These are phyloP conservation scores for Leptopilina syphax DNA, from an alignment of 2,888 invertebrate species.

Conservation along the genomic window DNA sequence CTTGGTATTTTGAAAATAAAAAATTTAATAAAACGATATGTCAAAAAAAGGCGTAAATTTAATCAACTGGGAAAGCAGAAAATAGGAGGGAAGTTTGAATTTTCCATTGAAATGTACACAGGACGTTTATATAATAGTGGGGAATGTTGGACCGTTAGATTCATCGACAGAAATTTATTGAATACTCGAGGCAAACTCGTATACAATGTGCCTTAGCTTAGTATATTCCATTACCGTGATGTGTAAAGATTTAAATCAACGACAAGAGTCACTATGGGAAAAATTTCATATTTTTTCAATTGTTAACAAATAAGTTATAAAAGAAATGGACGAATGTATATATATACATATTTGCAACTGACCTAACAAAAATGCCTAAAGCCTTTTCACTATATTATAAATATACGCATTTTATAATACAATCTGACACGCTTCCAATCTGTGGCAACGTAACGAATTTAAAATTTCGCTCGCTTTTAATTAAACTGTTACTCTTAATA, in stretches of 20 bases:
- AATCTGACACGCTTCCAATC: constrained; percentile 3
- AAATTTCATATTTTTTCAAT: too few species aligned
- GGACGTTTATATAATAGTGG: constrained; percentile 41
- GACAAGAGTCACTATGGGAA: too few species aligned
- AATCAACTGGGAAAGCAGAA: neutral
- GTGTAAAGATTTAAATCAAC: neutral
- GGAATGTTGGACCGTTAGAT: constrained; percentile 42
- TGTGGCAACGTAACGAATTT: constrained; percentile 1
- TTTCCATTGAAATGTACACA: constrained; percentile 43
- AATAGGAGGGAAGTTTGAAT: constrained; percentile 29
- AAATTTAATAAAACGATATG: too few species aligned
- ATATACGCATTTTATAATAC: neutral
- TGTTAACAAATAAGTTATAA: too few species aligned
- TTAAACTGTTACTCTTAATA: constrained; percentile 14
- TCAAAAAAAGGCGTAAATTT: too few species aligned
- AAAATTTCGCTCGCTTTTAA: neutral
- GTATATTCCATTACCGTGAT: constrained; percentile 23
- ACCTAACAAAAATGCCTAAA: too few species aligned
- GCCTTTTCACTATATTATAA: too few species aligned
- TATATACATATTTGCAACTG: too few species aligned
- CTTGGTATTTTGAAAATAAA: too few species aligned
- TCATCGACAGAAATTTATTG: constrained; percentile 47
- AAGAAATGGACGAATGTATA: too few species aligned
- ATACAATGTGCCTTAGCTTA: constrained; percentile 24
- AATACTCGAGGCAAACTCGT: constrained; percentile 38